Percentiles rank a stretch among this genome's conserved stretches.
These are phyloP conservation scores for Lysandra bellargus DNA, from an alignment of 2,888 invertebrate species.

Conservation along the genomic window DNA sequence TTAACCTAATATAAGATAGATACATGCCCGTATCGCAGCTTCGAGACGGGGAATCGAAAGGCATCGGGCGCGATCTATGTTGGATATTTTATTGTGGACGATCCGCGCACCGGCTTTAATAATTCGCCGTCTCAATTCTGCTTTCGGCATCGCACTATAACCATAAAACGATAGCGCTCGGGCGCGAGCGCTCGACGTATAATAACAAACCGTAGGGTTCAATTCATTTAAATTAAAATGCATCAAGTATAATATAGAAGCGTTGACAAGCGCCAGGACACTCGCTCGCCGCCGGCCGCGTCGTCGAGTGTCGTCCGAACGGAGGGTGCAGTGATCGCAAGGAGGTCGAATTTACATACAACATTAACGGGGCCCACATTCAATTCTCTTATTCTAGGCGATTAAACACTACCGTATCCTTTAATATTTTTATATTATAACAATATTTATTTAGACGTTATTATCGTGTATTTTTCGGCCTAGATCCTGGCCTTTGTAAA, in stretches of 20 bases:
- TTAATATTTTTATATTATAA: constrained; percentile 15
- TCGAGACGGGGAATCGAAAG: background rate
- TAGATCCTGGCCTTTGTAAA: background rate
- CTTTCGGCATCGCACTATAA: background rate
- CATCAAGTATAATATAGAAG: constrained; percentile 23
- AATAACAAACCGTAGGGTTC: constrained; percentile 22
- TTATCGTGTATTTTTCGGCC: constrained; percentile 4
- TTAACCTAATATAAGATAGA: constrained; percentile 23
- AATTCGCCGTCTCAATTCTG: background rate
- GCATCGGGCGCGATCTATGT: background rate
- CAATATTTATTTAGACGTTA: constrained; percentile 21
- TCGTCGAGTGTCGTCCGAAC: constrained; percentile 17
- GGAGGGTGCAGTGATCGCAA: background rate
- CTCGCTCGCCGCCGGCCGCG: constrained; percentile 30
- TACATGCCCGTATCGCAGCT: constrained; percentile 16
- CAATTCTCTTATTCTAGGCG: constrained; percentile 14
- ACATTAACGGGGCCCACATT: background rate
- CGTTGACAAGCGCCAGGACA: constrained; percentile 19
- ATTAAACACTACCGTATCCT: constrained; percentile 26
- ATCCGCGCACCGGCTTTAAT: background rate
- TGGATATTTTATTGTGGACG: background rate
- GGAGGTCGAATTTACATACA: background rate
- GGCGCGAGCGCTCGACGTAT: constrained; percentile 26
- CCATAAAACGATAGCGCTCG: constrained; percentile 12
- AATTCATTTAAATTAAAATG: constrained; percentile 26